Evolutionary conservation across 2,113 vertebrate genomes (phyloP).

Genomic region (Bos taurus): DNA sequence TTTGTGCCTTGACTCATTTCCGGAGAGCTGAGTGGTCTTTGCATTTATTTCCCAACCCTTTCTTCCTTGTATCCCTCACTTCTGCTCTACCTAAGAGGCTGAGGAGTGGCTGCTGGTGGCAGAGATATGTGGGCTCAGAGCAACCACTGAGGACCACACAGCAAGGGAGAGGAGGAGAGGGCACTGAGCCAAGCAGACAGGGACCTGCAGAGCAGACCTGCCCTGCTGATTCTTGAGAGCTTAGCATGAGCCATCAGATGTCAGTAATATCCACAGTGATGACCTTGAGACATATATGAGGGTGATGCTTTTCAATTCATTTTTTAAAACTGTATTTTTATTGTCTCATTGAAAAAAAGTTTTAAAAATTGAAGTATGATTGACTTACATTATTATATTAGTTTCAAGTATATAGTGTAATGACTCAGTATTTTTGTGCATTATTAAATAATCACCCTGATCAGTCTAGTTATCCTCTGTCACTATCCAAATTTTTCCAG

Average conservation of each 20-base stretch:
- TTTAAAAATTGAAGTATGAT: not conserved
- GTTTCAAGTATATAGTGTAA: not conserved
- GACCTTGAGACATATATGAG: not conserved
- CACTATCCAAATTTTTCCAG: too few relatives aligned
- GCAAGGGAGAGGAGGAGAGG: not conserved
- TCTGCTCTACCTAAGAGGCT: too few relatives aligned
- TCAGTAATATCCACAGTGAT: not conserved
- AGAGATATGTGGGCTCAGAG: not conserved
- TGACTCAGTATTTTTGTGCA: not conserved
- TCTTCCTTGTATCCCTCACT: not conserved
- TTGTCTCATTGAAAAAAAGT: not conserved
- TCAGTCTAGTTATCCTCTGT: too few relatives aligned
- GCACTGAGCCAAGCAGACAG: not conserved
- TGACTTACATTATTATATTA: not conserved
- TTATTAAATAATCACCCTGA: too few relatives aligned
- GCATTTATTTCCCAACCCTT: not conserved
- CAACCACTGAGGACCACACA: not conserved
- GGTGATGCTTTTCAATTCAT: not conserved
- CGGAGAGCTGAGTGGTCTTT: not conserved
- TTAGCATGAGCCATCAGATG: fast-evolving
- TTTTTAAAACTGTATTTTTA: not conserved
- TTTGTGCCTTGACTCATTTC: not conserved
- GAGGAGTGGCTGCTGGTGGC: not conserved
- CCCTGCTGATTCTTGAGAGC: not conserved
- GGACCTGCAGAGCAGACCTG: not conserved